Evolutionary conservation across 2,888 invertebrate species (phyloP).

Genomic region (Tachina lurida): DNA sequence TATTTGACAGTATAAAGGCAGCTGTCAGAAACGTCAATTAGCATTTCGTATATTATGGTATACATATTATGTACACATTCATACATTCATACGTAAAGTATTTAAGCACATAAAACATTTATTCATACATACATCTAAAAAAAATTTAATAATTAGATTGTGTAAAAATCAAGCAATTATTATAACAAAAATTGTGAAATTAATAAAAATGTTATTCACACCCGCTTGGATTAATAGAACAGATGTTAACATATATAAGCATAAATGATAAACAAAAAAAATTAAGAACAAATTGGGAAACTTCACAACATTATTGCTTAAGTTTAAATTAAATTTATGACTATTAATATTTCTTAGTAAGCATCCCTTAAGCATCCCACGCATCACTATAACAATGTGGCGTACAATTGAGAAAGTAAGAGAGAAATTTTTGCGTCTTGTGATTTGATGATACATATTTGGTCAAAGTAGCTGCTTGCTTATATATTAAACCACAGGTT

Average conservation of each 20-base stretch:
- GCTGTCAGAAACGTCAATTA: slow-evolving; percentile 69
- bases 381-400: no score
- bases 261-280: not conserved
- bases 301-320: not conserved
- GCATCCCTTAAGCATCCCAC: no score
- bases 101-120: not conserved
- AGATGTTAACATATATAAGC: slow-evolving; percentile 4
- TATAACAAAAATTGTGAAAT: slow-evolving; percentile 34
- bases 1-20: slow-evolving; percentile 70
- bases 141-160: slow-evolving; percentile 27
- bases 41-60: slow-evolving; percentile 47
- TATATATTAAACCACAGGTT: no score
- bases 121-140: not conserved
- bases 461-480: no score
- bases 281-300: not conserved
- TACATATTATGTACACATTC: not conserved
- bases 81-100: not conserved
- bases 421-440: no score
- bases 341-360: no score
- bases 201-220: slow-evolving; percentile 43
- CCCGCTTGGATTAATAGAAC: slow-evolving; percentile 23
- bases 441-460: no score
- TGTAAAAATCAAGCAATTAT: slow-evolving; percentile 24
- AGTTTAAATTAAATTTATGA: no score
- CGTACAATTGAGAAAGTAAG: no score